phyloP scores from a whole-genome alignment of 2,797 vertebrate species.

The Trematomus bernacchii region DNA sequence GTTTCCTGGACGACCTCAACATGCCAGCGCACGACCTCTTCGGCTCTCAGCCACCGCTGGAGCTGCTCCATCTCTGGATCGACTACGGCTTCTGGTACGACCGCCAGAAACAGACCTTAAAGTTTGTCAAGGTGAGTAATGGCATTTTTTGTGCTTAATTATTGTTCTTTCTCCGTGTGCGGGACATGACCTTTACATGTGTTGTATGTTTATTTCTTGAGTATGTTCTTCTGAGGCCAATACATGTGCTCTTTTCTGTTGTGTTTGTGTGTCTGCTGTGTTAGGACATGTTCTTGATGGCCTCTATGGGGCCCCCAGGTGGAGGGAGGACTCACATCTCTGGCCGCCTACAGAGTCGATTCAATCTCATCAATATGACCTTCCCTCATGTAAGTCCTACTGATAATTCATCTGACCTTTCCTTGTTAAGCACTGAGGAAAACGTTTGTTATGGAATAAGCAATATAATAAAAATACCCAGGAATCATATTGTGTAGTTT shows the following conservation, averaged over 20 bases:
- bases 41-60: constrained; percentile 92
- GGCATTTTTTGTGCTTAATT: not conserved
- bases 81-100: constrained; percentile 95
- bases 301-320: constrained; percentile 92
- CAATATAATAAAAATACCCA: not conserved
- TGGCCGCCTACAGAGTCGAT: constrained; percentile 88
- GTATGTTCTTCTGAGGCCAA: not conserved
- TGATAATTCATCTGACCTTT: not conserved
- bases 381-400: constrained; percentile 88
- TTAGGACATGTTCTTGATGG: constrained; percentile 92
- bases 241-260: constrained; percentile 1
- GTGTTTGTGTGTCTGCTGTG: not conserved
- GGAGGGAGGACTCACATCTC: constrained; percentile 91
- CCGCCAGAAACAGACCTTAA: constrained; percentile 86
- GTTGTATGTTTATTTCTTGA: not conserved
- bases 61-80: constrained; percentile 91
- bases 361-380: constrained; percentile 94
- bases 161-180: not conserved
- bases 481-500: not conserved
- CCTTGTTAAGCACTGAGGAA: not conserved
- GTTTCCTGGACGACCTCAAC: constrained; percentile 93
- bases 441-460: not conserved
- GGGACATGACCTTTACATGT: not conserved
- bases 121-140: constrained; percentile 88
- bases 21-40: constrained; percentile 91